phyloP scores from a whole-genome alignment of 2,797 vertebrate genomes.

The Esox masquinongy region DNA sequence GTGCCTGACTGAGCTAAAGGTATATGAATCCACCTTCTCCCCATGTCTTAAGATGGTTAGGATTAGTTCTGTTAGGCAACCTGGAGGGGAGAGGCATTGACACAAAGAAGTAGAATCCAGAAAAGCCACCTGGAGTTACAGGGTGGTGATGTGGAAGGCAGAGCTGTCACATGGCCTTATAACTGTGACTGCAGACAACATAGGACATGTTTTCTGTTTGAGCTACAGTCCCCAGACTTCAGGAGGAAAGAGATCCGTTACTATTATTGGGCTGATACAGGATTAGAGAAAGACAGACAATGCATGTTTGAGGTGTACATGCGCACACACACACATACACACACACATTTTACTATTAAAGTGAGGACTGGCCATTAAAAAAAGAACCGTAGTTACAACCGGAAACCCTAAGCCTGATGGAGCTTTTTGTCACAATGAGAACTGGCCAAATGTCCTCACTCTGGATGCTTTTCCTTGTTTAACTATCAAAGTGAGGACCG shows the following conservation, averaged over 20 bases:
- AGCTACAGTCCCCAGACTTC: not conserved
- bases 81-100: constrained; percentile 15
- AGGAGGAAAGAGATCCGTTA: not conserved
- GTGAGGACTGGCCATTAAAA: too few relatives aligned
- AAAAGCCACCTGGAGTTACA: not conserved
- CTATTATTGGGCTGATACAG: not conserved
- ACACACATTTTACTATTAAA: not conserved
- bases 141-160: not conserved
- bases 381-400: too few relatives aligned
- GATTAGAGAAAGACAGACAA: not conserved
- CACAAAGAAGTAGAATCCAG: not conserved
- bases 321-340: not conserved
- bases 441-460: too few relatives aligned
- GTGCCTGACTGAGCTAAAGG: constrained; percentile 12
- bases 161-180: not conserved
- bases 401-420: too few relatives aligned
- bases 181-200: not conserved
- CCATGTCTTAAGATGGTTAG: constrained; percentile 12
- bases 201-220: not conserved
- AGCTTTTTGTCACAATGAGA: too few relatives aligned
- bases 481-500: too few relatives aligned
- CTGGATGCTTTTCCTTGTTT: too few relatives aligned
- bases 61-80: constrained; percentile 16
- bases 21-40: not conserved
- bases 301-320: not conserved